Base-by-base conservation (phyloP, 2,888 invertebrate species). In the Pandemis cinnamomeana region DNA sequence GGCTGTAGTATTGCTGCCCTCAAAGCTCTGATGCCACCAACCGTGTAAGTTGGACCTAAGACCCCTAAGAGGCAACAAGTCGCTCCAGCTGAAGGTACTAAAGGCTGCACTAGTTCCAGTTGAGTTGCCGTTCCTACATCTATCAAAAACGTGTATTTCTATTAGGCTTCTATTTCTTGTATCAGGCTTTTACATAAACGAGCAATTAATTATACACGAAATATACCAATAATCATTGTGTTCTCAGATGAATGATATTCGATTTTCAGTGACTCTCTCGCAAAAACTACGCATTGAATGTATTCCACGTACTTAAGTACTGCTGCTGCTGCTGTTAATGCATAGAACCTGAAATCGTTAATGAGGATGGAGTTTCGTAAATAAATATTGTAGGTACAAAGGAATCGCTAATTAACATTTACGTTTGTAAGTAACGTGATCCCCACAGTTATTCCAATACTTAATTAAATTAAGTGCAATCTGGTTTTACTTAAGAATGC, bases 241-340 rank as follows among this genome's bases (percentile, higher is more conserved):
- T 97, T 96, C 88, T 98, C 97, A 13, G 97, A 96, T 15, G 96
- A 97, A 88, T 97, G 96, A 86, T 97, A 99, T 79, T 96, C 96
- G 48, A 99, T 95, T 89, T 96, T 97, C 76, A 99, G 89, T 0
- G 98, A 97, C 81, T 96, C 95, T 69, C 96, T 95, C 0, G 96
- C 95, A 87, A 97, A 98, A 20, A 96, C 94, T 20, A 97, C 93
- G 78, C 96, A 96, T 81, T 97, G 96, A 72, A 96, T 96, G 80
- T 96, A 96, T 88, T 98, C 98, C 0, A 98, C 95, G 87, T 98
- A 98, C 83, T 97, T 97, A 5, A 99, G 85, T 4, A 99, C 94
- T 5, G 98, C 98, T 15, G 97, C 96, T n/a, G 96, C 96, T 0
- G 98, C 96, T 10, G 98, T 96, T 70, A 99, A 87, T 13, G 98